These are phyloP conservation scores for Schizothorax lantsangensis DNA, from an alignment of 2,797 vertebrate species.

Conservation along the genomic window DNA sequence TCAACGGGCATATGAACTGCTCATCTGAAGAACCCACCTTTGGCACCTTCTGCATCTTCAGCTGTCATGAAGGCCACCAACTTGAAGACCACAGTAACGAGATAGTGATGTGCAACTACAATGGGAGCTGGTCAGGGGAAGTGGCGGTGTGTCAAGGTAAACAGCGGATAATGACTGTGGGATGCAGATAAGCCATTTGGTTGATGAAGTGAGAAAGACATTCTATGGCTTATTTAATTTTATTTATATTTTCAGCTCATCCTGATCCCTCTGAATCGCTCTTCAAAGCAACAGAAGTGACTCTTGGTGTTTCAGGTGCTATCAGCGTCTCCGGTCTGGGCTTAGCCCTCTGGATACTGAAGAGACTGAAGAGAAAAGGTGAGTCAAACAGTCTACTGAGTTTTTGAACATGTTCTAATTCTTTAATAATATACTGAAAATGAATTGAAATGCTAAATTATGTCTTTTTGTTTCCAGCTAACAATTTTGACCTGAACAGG, in stretches of 20 bases:
- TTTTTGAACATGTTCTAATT: not conserved
- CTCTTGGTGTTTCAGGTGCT: constrained; percentile 61
- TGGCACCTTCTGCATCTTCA: constrained; percentile 77
- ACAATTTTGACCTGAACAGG: constrained; percentile 77
- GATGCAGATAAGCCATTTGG: not conserved
- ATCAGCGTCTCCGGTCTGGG: constrained; percentile 58
- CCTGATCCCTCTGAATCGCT: not conserved
- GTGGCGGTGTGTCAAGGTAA: constrained; percentile 78
- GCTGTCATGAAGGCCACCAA: constrained; percentile 70
- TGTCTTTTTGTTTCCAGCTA: constrained; percentile 54
- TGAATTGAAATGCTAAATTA: not conserved
- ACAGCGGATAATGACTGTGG: not conserved
- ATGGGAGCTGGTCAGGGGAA: constrained; percentile 78
- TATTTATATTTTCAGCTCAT: constrained; percentile 54
- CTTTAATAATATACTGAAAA: not conserved
- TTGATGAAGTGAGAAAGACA: not conserved
- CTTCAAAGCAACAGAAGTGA: constrained; percentile 41
- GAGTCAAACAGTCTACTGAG: constrained; percentile 1
- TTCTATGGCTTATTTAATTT: not conserved
- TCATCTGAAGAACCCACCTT: constrained; percentile 65
- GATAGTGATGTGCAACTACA: constrained; percentile 67
- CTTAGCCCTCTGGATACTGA: constrained; percentile 70
- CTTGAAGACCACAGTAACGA: constrained; percentile 64
- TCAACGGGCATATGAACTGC: constrained; percentile 72
- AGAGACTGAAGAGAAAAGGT: constrained; percentile 66